A percentile compares a stretch with the other conserved stretches of the same genome.
These are phyloP conservation scores for Melopsittacus undulatus DNA, from an alignment of 2,797 vertebrate species.

Conservation along the genomic window DNA sequence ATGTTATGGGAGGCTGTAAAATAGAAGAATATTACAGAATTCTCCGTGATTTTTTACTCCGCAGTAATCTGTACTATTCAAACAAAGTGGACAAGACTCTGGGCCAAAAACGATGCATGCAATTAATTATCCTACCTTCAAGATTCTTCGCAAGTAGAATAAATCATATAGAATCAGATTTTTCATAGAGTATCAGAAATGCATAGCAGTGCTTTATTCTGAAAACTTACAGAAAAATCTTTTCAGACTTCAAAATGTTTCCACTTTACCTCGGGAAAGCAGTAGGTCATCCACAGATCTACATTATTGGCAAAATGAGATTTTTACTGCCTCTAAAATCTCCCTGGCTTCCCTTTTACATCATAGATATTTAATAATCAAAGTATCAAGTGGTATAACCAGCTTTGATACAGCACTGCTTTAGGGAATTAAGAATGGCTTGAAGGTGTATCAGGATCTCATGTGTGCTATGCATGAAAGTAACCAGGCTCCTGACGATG, in stretches of 20 bases:
- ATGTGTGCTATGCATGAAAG: neutral
- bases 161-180: slow-evolving; percentile 51
- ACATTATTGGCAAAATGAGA: slow-evolving; percentile 46
- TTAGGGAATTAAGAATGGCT: slow-evolving; percentile 30
- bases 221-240: neutral
- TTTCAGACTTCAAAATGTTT: neutral
- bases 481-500: neutral
- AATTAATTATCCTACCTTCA: slow-evolving; percentile 35
- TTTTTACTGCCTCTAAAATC: slow-evolving; percentile 56
- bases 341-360: slow-evolving; percentile 51
- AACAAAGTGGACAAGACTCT: neutral
- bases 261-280: neutral
- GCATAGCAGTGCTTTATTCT: slow-evolving; percentile 36
- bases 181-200: slow-evolving; percentile 55
- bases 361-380: slow-evolving; percentile 4
- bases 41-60: neutral
- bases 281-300: slow-evolving; percentile 36
- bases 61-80: neutral
- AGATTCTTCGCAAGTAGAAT: slow-evolving; percentile 54
- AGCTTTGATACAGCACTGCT: neutral
- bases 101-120: slow-evolving; percentile 25
- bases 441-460: slow-evolving; percentile 25
- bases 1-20: neutral
- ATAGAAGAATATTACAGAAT: neutral
- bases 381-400: neutral